phyloP scores from a whole-genome alignment of 2,888 invertebrate genomes.

The Drosophila demipolita region DNA sequence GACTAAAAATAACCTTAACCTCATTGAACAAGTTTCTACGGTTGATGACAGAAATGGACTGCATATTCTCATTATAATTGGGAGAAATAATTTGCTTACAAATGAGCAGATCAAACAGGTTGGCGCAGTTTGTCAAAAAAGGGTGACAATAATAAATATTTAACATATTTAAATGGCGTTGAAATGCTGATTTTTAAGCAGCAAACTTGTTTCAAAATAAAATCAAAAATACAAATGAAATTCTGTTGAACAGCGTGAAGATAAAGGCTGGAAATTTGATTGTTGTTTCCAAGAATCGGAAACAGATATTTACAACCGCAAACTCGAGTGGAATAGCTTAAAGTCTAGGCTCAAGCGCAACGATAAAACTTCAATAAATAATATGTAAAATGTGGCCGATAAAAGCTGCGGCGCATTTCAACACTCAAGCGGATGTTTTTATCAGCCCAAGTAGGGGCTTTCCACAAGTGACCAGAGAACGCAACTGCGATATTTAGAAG shows the following conservation, averaged over 20 bases:
- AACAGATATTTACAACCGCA: not conserved
- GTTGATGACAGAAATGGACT: not conserved
- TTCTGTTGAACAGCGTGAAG: conserved; percentile 17
- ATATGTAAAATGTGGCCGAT: conserved; percentile 13
- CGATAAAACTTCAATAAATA: not conserved
- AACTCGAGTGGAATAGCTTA: conserved; percentile 16
- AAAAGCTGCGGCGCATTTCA: not conserved
- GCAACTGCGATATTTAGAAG: conserved; percentile 49
- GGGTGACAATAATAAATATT: conserved; percentile 36
- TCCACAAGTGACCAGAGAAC: not conserved
- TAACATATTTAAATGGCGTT: conserved; percentile 25
- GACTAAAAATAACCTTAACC: not conserved
- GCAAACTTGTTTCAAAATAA: conserved; percentile 33
- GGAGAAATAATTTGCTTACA: conserved; percentile 21
- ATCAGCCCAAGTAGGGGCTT: conserved; percentile 30
- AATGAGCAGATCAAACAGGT: conserved; percentile 36
- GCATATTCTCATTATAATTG: conserved; percentile 19
- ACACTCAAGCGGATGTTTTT: conserved; percentile 43
- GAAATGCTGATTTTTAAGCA: conserved; percentile 16
- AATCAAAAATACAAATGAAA: not conserved
- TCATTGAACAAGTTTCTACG: not conserved
- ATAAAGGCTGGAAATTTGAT: conserved; percentile 14
- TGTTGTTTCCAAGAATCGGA: conserved; percentile 43
- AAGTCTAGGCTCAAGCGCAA: not conserved
- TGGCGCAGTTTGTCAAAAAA: conserved; percentile 17